Evolutionary conservation across 2,888 invertebrate genomes (phyloP).

Genomic region (Mythimna lalbum): DNA sequence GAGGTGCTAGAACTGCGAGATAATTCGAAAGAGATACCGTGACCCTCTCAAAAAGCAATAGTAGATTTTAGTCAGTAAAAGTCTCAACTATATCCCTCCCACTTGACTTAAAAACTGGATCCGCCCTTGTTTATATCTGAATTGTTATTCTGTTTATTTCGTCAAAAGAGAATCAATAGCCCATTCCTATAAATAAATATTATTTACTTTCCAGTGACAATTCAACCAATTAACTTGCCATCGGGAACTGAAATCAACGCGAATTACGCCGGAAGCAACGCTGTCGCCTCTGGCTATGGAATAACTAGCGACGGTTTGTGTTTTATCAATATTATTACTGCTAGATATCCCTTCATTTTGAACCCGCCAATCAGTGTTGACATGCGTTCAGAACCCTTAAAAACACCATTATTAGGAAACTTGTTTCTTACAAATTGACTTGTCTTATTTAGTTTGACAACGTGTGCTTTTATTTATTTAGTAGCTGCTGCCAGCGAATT

Average conservation of each 20-base stretch:
- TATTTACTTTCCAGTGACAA: slow-evolving; percentile 64
- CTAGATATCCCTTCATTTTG: slow-evolving; percentile 23
- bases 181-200: slow-evolving; percentile 35
- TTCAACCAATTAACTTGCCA: slow-evolving; percentile 71
- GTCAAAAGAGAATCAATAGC: slow-evolving; percentile 14
- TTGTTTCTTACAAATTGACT: slow-evolving; percentile 3
- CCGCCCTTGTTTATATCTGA: background rate
- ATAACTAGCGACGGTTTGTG: slow-evolving; percentile 70
- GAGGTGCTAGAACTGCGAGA: no score
- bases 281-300: slow-evolving; percentile 74
- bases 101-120: no score
- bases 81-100: no score
- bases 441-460: background rate
- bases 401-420: background rate
- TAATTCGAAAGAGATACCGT: no score
- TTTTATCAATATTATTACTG: slow-evolving; percentile 36
- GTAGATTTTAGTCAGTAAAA: no score
- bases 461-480: background rate
- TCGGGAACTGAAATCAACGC: slow-evolving; percentile 70
- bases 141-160: slow-evolving; percentile 7
- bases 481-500: no score
- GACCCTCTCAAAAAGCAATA: no score
- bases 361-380: slow-evolving; percentile 28
- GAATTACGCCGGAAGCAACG: slow-evolving; percentile 64
- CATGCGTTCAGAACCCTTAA: slow-evolving; percentile 5